Conservation (phyloP, 2,113 vertebrate species). For the Antechinus stuartii region DNA sequence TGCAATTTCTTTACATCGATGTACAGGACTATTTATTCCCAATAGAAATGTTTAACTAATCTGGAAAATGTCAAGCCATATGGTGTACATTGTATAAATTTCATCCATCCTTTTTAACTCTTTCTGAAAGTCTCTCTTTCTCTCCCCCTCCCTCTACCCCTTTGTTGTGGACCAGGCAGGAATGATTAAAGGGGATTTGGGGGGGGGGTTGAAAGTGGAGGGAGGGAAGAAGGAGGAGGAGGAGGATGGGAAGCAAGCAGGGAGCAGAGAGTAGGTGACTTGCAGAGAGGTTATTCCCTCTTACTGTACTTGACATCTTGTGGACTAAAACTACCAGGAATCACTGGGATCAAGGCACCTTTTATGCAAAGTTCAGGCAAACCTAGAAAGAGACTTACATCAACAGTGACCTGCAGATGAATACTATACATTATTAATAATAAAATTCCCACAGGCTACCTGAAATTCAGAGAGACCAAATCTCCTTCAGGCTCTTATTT, state of each 20-base stretch:
- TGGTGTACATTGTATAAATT: constrained; percentile 87
- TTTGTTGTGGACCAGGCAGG: constrained; percentile 73
- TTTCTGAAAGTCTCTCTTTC: constrained; percentile 80
- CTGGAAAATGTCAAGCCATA: constrained; percentile 90
- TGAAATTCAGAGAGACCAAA: constrained; percentile 68
- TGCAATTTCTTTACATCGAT: constrained; percentile 86
- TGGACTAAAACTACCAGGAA: constrained; percentile 62
- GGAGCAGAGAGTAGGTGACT: constrained; percentile 36
- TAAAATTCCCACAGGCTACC: constrained; percentile 55
- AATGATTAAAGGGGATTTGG: constrained; percentile 56
- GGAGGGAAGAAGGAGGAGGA: constrained; percentile 62
- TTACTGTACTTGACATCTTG: constrained; percentile 53
- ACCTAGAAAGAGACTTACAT: constrained; percentile 60
- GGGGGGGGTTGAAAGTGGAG: constrained; percentile 24
- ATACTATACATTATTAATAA: constrained; percentile 63
- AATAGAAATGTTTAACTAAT: constrained; percentile 90
- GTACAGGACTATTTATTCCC: constrained; percentile 87
- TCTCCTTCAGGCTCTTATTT: constrained; percentile 75
- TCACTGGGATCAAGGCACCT: constrained; percentile 43
- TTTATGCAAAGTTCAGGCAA: constrained; percentile 17
- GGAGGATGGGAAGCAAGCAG: constrained; percentile 39
- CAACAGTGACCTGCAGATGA: constrained; percentile 63
- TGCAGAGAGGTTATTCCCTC: constrained; percentile 5
- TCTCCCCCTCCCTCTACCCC: constrained; percentile 21
- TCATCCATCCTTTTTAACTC: constrained; percentile 86